phyloP scores from a whole-genome alignment of 1,140 invertebrate species.

The Aplysia californica region DNA sequence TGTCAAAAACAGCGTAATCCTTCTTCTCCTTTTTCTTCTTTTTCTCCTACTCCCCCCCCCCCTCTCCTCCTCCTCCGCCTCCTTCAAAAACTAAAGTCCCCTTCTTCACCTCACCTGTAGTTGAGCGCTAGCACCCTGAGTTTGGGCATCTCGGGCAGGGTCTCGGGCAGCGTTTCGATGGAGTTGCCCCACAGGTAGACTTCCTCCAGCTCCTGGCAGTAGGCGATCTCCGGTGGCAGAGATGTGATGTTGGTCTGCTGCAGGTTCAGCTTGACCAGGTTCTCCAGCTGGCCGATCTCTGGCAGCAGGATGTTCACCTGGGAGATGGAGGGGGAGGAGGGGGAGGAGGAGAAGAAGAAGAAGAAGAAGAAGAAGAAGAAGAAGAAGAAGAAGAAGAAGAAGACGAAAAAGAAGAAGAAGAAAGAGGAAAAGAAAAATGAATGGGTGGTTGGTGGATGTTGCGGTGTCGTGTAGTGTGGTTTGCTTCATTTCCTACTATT shows the following conservation, averaged over 20 bases:
- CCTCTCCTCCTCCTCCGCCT: too few species aligned
- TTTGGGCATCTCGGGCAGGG: constrained; percentile 59
- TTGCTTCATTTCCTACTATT: too few species aligned
- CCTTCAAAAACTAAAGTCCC: too few species aligned
- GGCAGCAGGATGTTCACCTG: constrained; percentile 62
- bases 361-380: background rate
- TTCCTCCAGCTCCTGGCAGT: constrained; percentile 65
- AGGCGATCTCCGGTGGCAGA: constrained; percentile 65
- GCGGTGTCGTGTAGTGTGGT: too few species aligned
- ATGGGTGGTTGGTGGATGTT: too few species aligned
- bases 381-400: too few species aligned
- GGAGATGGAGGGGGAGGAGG: constrained; percentile 3
- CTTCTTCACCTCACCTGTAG: constrained; percentile 41
- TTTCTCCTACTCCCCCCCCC: too few species aligned
- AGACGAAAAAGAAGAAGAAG: too few species aligned
- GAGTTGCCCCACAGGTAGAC: constrained; percentile 65
- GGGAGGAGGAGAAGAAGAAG: background rate
- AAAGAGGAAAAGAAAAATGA: too few species aligned
- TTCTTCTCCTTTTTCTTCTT: too few species aligned
- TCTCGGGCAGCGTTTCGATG: constrained; percentile 66
- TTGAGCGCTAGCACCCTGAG: constrained; percentile 60
- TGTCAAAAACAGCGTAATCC: too few species aligned
- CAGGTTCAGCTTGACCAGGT: constrained; percentile 58
- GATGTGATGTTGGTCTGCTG: constrained; percentile 65
- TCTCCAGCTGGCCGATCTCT: constrained; percentile 63